Evolutionary conservation across 1,140 invertebrate genomes (phyloP).

Genomic region (Dolichoris vasculosae): DNA sequence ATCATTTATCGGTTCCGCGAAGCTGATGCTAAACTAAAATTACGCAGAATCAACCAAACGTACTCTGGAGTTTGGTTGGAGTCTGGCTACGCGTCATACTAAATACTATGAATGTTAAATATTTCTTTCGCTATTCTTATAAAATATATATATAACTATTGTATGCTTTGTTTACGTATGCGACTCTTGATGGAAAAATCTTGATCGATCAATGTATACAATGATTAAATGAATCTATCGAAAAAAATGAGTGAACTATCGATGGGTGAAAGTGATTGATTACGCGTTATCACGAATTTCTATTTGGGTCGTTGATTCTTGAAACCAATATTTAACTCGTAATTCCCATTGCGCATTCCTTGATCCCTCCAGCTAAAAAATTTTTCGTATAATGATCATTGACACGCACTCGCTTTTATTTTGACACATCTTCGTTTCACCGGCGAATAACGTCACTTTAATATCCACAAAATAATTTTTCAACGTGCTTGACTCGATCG

Average conservation of each 20-base stretch:
- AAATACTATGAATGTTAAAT: neutral
- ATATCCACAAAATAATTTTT: neutral
- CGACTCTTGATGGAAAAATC: neutral
- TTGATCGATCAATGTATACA: conserved; percentile 12
- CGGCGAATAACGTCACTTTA: conserved; percentile 1
- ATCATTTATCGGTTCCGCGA: conserved; percentile 45
- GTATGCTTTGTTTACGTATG: no score
- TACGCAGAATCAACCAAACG: conserved; percentile 22
- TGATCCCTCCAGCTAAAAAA: neutral
- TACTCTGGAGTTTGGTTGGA: neutral
- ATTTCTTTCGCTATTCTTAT: no score
- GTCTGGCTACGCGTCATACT: neutral
- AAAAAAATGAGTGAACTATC: conserved; percentile 24
- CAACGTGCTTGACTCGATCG: neutral
- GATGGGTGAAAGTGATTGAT: conserved; percentile 41
- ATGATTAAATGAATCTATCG: conserved; percentile 17
- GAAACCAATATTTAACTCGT: conserved; percentile 8
- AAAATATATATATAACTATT: no score
- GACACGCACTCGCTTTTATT: conserved; percentile 39
- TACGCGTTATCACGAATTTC: conserved; percentile 26
- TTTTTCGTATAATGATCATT: conserved; percentile 6
- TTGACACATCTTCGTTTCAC: neutral
- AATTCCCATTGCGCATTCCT: conserved; percentile 26
- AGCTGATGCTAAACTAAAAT: conserved; percentile 35
- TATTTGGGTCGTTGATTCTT: conserved; percentile 36